These are phyloP conservation scores for Diorhabda elongata DNA, from an alignment of 1,140 invertebrate species.

Conservation along the genomic window DNA sequence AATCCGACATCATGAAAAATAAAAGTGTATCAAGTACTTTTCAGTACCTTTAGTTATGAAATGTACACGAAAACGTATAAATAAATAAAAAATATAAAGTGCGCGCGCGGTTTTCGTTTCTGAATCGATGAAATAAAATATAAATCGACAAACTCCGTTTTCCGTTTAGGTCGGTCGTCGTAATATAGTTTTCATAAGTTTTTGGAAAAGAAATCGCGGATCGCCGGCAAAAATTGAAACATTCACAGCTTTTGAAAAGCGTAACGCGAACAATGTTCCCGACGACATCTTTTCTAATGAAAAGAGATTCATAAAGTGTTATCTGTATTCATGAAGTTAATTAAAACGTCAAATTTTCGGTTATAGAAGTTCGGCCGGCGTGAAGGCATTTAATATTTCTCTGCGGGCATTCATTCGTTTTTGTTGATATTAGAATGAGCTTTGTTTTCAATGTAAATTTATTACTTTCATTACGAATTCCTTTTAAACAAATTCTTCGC, in stretches of 20 bases:
- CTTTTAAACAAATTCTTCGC: neutral
- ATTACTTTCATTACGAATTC: neutral
- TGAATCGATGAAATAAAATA: neutral
- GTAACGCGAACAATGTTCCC: slow-evolving; percentile 9
- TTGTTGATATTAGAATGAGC: slow-evolving; percentile 7
- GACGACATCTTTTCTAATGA: slow-evolving; percentile 15
- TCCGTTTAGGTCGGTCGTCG: neutral
- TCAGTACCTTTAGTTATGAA: too few species aligned
- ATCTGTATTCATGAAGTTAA: slow-evolving; percentile 21
- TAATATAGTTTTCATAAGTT: neutral
- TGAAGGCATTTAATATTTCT: slow-evolving; percentile 19
- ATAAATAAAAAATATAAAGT: too few species aligned
- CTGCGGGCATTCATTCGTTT: slow-evolving; percentile 9
- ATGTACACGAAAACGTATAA: too few species aligned
- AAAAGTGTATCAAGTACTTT: too few species aligned
- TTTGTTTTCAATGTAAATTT: slow-evolving; percentile 13
- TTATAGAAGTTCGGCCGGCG: slow-evolving; percentile 13
- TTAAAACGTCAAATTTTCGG: slow-evolving; percentile 19
- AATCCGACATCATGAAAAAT: too few species aligned
- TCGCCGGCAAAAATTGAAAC: slow-evolving; percentile 6
- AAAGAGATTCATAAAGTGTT: slow-evolving; percentile 18
- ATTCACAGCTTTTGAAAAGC: neutral
- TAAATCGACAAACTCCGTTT: neutral
- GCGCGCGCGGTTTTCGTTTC: neutral
- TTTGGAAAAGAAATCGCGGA: neutral